Base-by-base conservation (phyloP, 2,888 invertebrate species). In the Mamestra brassicae region DNA sequence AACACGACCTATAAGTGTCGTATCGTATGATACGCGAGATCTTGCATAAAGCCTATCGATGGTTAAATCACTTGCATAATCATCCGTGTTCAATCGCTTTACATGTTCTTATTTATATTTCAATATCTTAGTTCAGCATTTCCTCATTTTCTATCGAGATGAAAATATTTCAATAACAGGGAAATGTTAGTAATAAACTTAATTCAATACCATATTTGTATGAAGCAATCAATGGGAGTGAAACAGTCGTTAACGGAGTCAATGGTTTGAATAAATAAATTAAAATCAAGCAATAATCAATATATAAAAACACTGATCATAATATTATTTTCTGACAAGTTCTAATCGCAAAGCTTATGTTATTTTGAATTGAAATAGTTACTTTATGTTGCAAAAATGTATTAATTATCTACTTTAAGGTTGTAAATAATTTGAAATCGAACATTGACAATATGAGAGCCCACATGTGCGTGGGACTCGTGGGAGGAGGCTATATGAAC, bases 51-150 rank as follows among this genome's bases (percentile, higher is more conserved):
- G 4, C 38, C 54, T 78, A 80, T 76, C 71, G 71, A 82, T 82
- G 74, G 67, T 76, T 76, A 65, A 76, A 68, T 74, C 11, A 47
- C 72, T 85, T 84, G 64, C 74, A 78, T 80, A 76, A 84, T 76
- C 64, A 34, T 77, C 70, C 69, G 65, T 76, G 66, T 71, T 74
- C 71, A 63, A 74, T 85, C 50, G 69, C 52, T 65, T 58, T 71
- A 71, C 66, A 64, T 73, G 76, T 71, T 81, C 78, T 81, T 77
- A 80, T 84, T 82, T 79, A 76, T 82, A 73, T 80, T 83, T 76
- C 74, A 85, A 74, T 85, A 78, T 75, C 57, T 74, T 36, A 73
- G 71, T 62, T 71, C 17, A 60, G 45, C 61, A 74, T 86, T 82
- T 86, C 83, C 80, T 82, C 74, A 72, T 82, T 80, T 84, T 77